Percentiles rank a stretch among this genome's conserved stretches.
phyloP scores from a whole-genome alignment of 2,888 invertebrate species.

The Minunthozetes semirufus region DNA sequence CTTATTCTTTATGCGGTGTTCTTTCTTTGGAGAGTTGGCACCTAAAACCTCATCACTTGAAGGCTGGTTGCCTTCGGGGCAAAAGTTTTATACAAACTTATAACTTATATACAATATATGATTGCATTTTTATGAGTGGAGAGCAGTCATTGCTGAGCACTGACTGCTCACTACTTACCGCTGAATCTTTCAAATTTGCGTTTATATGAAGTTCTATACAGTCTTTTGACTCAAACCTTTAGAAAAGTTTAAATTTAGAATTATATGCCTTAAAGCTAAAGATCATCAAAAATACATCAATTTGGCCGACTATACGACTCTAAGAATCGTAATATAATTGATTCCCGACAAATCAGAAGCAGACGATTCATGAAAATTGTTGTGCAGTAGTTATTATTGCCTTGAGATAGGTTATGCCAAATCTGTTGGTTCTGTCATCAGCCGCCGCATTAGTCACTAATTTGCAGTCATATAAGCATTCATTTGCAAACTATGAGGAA shows the following conservation, averaged over 20 bases:
- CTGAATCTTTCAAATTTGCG: slow-evolving; percentile 19
- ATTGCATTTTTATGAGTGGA: slow-evolving; percentile 10
- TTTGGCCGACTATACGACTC: slow-evolving; percentile 7
- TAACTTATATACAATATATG: slow-evolving; percentile 9
- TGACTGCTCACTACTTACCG: slow-evolving; percentile 15
- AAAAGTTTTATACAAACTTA: slow-evolving; percentile 24
- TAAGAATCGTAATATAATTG: slow-evolving; percentile 25
- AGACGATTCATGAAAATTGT: slow-evolving; percentile 20
- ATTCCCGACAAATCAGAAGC: slow-evolving; percentile 26
- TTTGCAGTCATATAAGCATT: slow-evolving; percentile 30
- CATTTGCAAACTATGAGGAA: slow-evolving; percentile 26
- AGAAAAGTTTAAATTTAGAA: slow-evolving; percentile 1
- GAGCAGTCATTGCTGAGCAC: slow-evolving; percentile 13
- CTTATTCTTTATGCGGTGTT: neutral
- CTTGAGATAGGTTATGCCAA: slow-evolving; percentile 9
- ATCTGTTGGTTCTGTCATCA: slow-evolving; percentile 24
- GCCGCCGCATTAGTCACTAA: slow-evolving; percentile 17
- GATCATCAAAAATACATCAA: slow-evolving; percentile 30
- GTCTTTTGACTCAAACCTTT: neutral
- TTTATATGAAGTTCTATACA: slow-evolving; percentile 2
- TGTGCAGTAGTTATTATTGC: slow-evolving; percentile 23
- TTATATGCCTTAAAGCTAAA: slow-evolving; percentile 13
- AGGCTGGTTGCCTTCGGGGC: slow-evolving; percentile 19
- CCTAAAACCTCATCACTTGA: slow-evolving; percentile 23
- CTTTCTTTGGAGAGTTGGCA: slow-evolving; percentile 3